Percentiles rank a stretch among this genome's conserved stretches.
Evolutionary conservation across 2,113 vertebrate genomes (phyloP).

Genomic region (Crotophaga sulcirostris): DNA sequence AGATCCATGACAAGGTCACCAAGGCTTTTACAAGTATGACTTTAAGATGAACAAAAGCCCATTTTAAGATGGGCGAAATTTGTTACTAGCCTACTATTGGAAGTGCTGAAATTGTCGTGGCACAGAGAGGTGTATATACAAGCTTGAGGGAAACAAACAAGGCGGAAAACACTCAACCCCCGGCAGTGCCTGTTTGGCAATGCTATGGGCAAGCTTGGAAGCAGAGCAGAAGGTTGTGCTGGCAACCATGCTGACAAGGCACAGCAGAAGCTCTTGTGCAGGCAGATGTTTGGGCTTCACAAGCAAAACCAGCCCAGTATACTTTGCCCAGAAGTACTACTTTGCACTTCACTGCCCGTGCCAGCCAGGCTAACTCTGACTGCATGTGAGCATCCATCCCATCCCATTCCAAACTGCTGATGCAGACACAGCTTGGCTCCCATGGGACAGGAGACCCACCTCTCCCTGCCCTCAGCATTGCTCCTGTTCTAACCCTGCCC

Average conservation of each 20-base stretch:
- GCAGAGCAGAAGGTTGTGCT: neutral
- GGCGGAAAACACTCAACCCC: neutral
- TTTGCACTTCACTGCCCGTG: accelerated
- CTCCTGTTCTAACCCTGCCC: neutral
- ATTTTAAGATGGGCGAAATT: neutral
- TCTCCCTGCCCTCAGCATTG: neutral
- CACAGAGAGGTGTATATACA: neutral
- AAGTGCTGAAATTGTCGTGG: neutral
- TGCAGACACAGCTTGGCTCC: neutral
- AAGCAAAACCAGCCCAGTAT: accelerated
- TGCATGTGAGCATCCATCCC: accelerated
- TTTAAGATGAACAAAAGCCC: neutral
- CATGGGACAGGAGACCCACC: neutral
- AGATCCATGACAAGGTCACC: neutral
- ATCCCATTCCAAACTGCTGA: accelerated
- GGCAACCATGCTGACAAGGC: neutral
- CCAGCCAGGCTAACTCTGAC: neutral
- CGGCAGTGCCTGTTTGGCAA: neutral
- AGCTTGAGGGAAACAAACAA: neutral
- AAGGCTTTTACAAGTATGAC: neutral
- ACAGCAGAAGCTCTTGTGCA: neutral
- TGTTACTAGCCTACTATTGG: neutral
- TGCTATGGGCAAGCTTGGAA: neutral
- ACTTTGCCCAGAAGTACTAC: neutral
- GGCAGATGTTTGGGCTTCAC: neutral